Conservation (phyloP, 2,797 vertebrate species). For the Eleutherodactylus coqui region DNA sequence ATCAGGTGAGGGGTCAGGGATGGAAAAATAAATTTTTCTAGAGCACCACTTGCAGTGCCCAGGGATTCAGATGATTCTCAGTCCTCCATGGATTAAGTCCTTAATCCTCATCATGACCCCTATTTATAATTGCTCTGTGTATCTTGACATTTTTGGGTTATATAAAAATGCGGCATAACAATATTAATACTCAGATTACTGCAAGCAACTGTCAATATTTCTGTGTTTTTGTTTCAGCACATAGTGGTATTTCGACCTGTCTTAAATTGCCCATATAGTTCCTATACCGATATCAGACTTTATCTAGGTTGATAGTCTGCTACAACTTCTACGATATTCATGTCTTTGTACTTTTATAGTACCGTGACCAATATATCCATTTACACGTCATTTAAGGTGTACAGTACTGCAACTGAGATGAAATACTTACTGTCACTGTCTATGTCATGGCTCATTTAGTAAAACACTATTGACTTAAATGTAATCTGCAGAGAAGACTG, state of each 20-base stretch:
- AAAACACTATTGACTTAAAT: slow-evolving; percentile 39
- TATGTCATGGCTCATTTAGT: slow-evolving; percentile 47
- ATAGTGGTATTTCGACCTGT: neutral
- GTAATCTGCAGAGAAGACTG: slow-evolving; percentile 31
- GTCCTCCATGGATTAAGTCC: too few relatives aligned
- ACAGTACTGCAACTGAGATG: slow-evolving; percentile 35
- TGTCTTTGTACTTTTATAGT: neutral
- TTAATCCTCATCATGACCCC: too few relatives aligned
- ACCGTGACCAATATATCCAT: slow-evolving; percentile 35
- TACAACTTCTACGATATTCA: neutral
- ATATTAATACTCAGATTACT: neutral
- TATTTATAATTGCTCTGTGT: too few relatives aligned
- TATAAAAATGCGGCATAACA: neutral
- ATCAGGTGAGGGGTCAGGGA: too few relatives aligned
- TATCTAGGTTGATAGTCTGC: neutral
- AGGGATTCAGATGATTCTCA: too few relatives aligned
- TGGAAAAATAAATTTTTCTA: too few relatives aligned
- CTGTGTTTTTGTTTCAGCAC: neutral
- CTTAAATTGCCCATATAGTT: neutral
- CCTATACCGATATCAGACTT: neutral
- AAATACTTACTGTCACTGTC: slow-evolving; percentile 4
- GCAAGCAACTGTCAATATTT: neutral
- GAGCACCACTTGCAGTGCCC: too few relatives aligned
- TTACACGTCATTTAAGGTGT: slow-evolving; percentile 4
- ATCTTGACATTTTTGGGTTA: too few relatives aligned